These are phyloP conservation scores for Myripristis murdjan DNA, from an alignment of 2,797 vertebrate species.

Conservation along the genomic window DNA sequence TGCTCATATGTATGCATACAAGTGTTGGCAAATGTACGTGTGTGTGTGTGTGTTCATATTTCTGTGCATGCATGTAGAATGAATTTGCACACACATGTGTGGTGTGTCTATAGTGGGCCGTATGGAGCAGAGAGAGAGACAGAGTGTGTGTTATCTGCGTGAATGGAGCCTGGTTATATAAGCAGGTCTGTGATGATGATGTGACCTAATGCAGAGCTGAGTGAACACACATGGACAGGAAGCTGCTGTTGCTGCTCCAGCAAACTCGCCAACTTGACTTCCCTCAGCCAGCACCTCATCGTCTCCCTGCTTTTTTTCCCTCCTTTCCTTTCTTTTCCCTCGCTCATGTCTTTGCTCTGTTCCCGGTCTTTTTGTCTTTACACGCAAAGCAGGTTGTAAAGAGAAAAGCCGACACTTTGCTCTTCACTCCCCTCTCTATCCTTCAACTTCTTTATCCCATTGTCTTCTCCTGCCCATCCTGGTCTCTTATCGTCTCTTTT, in stretches of 20 bases:
- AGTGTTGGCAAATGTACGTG: background rate
- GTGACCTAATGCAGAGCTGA: constrained; percentile 78
- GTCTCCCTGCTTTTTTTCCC: constrained; percentile 26
- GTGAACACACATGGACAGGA: constrained; percentile 80
- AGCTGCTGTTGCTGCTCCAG: constrained; percentile 60
- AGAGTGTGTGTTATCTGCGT: constrained; percentile 67
- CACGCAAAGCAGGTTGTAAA: too few relatives aligned
- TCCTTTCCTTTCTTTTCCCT: background rate
- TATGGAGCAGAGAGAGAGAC: constrained; percentile 41
- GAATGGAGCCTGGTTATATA: constrained; percentile 80
- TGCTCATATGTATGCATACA: constrained; percentile 14
- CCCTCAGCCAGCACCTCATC: constrained; percentile 51
- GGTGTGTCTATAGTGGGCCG: constrained; percentile 28
- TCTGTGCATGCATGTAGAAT: constrained; percentile 8
- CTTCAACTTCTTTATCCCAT: constrained; percentile 15
- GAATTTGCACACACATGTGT: too few relatives aligned
- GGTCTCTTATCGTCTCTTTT: constrained; percentile 31
- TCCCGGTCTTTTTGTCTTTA: constrained; percentile 18
- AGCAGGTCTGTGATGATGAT: constrained; percentile 77
- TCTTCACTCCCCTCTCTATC: constrained; percentile 4
- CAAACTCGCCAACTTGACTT: constrained; percentile 51
- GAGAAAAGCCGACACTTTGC: too few relatives aligned
- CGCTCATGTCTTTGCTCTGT: background rate
- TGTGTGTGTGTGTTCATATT: constrained; percentile 32
- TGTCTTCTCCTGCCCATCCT: background rate